Evolutionary conservation across 2,797 vertebrate species (phyloP), one percentile per base, ranked within the genome.

Genomic region (Poecilia wingei): DNA sequence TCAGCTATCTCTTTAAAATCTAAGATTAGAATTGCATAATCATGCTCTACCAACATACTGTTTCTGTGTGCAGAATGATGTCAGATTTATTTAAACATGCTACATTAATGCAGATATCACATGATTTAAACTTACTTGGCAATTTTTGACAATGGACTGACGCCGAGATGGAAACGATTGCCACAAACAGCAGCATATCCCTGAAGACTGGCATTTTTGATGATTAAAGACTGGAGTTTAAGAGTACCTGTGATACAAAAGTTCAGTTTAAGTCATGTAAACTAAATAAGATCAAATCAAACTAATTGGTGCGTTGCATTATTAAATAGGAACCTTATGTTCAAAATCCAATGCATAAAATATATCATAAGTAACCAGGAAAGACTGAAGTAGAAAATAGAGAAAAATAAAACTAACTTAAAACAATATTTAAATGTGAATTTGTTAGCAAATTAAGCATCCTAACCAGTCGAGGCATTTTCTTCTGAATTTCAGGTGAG

Each of bases 91-190:
- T 16, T 18, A 72, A 5, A 36, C 1, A 5, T 41, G 5, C 36
- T 25, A 9, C 81, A 28, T 28, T 72, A 73, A 43, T 18, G 20
- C 31, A 36, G 28, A 0, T 6, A 74, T 69, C 3, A 3, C 49
- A 33, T 57, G 14, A 71, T 20, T 1, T 0, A 46, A 74, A 95
- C 96, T 95, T 93, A 95, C 93, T 95, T 91, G 89, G 90, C 74
- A 95, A 84, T 76, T 92, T 94, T 82, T 97, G 94, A 85, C 93
- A 90, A 25, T 89, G 91, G 81, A 74, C 81, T 78, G 87, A 51
- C 88, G 82, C 93, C 72, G 92, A 85, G 61, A 94, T 69, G 78
- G 68, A 79, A 87, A 91, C 55, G 28, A 95, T 83, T 25, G 91
- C 82, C 31, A 84, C 79, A 86, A 94, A 88, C 88, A 91, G 84